Base-by-base conservation (phyloP, 2,797 vertebrate species). In the Sebastes diploproa region DNA sequence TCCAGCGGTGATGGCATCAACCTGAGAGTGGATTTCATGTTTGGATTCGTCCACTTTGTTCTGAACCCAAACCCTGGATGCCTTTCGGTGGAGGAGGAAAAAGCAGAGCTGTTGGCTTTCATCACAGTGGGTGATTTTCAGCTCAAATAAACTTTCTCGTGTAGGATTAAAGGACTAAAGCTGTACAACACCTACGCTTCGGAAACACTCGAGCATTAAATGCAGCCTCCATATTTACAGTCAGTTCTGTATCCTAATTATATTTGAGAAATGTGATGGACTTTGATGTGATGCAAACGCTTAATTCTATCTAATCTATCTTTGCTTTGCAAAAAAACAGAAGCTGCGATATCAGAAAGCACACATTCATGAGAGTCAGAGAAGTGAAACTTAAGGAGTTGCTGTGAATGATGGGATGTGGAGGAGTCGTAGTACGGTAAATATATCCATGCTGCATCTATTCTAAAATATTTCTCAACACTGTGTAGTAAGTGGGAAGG, bases 31-130 rank as follows among this genome's bases (percentile, higher is more conserved):
- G 91, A 99, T 99, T 95, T 99, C 98, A 32, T 99, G 98, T 93
- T 99, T 99, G 81, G 98, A 99, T 93, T 99, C 98, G 81, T 99
- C 98, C 78, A 99, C 98, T 94, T 99, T 99, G 95, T 99, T 99
- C 95, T 98, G 98, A 92, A 99, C 97, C 98, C 98, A 99, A 73
- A 99, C 97, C 89, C 98, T 97, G 72, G 98, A 99, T 4, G 98
- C 98, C 98, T 99, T 92, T 89, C 78, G 82, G 89, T 65, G 66
- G 93, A 90, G 50, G 87, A 90, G 67, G 81, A 52, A 86, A 77
- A 86, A 81, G 52, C 38, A 90, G 65, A 86, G 61, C 46, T 72
- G 68, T 84, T 83, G 83, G 84, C 85, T 90, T 90, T 90, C 77
- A 91, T 91, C 85, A 84, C 85, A 84, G 86, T 84, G 79, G 85